Conservation (phyloP, 2,797 vertebrate species). For the Tangara arthus region DNA sequence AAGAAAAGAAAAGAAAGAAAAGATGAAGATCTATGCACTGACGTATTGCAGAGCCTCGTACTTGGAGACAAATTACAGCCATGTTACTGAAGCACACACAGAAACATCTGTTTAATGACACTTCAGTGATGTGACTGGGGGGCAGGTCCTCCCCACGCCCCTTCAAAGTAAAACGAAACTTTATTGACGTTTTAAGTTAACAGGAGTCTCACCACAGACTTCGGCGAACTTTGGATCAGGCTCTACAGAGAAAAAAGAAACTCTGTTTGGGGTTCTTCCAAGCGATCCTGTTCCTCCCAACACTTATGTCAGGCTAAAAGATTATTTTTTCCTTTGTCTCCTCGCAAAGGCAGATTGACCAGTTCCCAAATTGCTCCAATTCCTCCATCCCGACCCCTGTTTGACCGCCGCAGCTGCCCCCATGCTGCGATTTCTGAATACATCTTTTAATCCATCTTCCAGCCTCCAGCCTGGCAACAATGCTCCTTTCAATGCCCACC, state of each 20-base stretch:
- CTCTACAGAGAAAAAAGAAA: neutral
- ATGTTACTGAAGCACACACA: neutral
- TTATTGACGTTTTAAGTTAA: neutral
- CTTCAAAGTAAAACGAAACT: neutral
- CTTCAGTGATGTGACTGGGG: neutral
- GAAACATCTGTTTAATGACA: neutral
- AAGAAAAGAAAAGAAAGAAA: neutral
- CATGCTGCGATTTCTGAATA: constrained; percentile 27
- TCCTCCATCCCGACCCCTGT: neutral
- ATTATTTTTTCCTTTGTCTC: neutral
- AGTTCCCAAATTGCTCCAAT: neutral
- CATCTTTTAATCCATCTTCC: constrained; percentile 10
- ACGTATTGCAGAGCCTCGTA: neutral
- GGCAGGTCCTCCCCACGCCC: neutral
- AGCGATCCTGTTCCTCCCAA: neutral
- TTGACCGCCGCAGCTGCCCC: neutral
- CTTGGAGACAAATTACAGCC: neutral
- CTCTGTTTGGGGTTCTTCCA: neutral
- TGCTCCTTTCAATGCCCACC: constrained; percentile 20
- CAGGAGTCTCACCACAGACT: neutral
- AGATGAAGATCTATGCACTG: neutral
- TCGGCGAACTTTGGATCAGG: neutral
- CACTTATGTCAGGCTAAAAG: neutral
- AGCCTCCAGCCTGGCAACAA: neutral
- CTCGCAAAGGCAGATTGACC: neutral